Conservation (phyloP, 2,888 invertebrate species). For the Lasioglossum malachurum region DNA sequence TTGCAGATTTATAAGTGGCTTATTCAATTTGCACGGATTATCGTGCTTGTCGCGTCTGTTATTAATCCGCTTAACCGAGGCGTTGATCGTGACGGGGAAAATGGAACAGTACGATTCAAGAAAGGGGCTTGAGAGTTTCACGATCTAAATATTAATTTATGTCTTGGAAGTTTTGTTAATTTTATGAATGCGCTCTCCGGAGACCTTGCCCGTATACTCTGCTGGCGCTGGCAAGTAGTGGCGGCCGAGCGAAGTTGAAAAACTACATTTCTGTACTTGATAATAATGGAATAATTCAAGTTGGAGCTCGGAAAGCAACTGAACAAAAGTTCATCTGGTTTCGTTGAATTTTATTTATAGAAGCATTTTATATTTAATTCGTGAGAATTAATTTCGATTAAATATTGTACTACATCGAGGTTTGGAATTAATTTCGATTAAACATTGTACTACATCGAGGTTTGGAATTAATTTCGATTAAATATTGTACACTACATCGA, state of each 20-base stretch:
- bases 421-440: neutral
- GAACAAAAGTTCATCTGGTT: neutral
- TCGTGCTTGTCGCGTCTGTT: slow-evolving; percentile 7
- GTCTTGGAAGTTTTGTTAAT: neutral
- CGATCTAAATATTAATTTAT: neutral
- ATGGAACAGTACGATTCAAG: neutral
- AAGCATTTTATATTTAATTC: too few relatives aligned
- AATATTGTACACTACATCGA: too few relatives aligned
- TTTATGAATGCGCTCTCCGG: neutral
- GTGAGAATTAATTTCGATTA: too few relatives aligned
- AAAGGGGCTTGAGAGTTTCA: neutral
- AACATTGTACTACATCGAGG: too few relatives aligned
- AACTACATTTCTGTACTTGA: neutral
- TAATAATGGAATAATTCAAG: neutral
- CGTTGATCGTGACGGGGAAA: neutral
- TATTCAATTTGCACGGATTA: slow-evolving; percentile 11
- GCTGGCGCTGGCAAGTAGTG: neutral
- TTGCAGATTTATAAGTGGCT: slow-evolving; percentile 7
- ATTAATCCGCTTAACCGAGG: slow-evolving; percentile 4
- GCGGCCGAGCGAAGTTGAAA: neutral
- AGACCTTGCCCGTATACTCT: neutral
- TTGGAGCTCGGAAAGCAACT: neutral
- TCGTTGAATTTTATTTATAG: too few relatives aligned
- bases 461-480: neutral
- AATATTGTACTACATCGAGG: too few relatives aligned